Evolutionary conservation across 2,888 invertebrate species (phyloP).

Genomic region (Nemotelus nigrinus): DNA sequence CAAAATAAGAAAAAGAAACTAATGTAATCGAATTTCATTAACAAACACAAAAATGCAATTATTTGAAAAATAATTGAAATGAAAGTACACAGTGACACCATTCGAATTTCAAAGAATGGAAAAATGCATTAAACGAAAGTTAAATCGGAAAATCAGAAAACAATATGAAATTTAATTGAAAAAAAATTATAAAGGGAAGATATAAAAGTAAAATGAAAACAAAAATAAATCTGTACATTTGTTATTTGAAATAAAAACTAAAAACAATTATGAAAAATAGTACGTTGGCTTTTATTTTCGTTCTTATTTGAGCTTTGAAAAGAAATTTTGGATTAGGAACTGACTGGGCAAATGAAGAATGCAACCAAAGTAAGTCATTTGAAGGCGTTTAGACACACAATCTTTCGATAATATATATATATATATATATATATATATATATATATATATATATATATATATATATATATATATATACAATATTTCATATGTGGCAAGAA

Average conservation of each 20-base stretch:
- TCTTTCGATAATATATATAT: too few species aligned
- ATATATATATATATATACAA: too few species aligned
- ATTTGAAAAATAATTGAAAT: constrained; percentile 9
- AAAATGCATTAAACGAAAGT: too few species aligned
- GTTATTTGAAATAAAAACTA: constrained; percentile 44
- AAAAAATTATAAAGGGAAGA: constrained; percentile 5
- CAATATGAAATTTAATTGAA: neutral
- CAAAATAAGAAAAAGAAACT: constrained; percentile 16
- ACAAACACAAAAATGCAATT: constrained; percentile 19
- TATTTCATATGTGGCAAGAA: too few species aligned
- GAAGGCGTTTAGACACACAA: too few species aligned
- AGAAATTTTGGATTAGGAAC: too few species aligned
- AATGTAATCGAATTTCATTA: constrained; percentile 10
- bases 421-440: too few species aligned
- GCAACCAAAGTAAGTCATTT: too few species aligned
- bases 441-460: too few species aligned
- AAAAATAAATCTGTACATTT: constrained; percentile 43
- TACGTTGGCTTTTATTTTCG: constrained; percentile 3
- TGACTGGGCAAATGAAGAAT: too few species aligned
- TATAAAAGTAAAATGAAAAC: constrained; percentile 19
- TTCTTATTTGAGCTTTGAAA: neutral
- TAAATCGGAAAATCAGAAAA: neutral
- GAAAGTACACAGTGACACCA: neutral
- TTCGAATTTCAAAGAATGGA: too few species aligned
- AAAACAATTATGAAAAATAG: constrained; percentile 34